phyloP scores from a whole-genome alignment of 2,888 invertebrate species.

The Ennomos erosarius region DNA sequence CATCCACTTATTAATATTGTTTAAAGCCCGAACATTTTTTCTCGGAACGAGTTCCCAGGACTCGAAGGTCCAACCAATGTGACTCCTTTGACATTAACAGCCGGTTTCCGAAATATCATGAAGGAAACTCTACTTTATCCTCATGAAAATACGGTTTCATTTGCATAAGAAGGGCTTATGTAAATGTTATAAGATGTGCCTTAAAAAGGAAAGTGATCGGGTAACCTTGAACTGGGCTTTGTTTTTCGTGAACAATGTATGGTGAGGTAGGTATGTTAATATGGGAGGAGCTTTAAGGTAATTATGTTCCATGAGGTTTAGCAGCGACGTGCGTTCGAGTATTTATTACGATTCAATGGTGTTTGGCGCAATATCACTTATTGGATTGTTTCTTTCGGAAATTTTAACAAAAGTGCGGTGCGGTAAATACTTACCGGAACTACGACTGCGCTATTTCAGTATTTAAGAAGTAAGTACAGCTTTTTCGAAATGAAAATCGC shows the following conservation, averaged over 20 bases:
- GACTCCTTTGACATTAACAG: slow-evolving; percentile 73
- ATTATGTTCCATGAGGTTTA: slow-evolving; percentile 14
- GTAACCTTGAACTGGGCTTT: slow-evolving; percentile 56
- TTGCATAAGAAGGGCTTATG: slow-evolving; percentile 11
- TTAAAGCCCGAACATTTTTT: slow-evolving; percentile 28
- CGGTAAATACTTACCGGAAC: no score
- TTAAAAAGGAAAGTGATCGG: slow-evolving; percentile 58
- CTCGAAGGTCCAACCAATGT: slow-evolving; percentile 67
- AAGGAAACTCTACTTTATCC: slow-evolving; percentile 21
- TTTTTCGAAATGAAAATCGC: no score
- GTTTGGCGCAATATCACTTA: no score
- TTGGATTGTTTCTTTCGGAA: no score
- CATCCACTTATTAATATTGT: slow-evolving; percentile 26
- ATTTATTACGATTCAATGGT: no score
- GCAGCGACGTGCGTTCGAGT: not conserved
- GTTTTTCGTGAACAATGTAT: slow-evolving; percentile 43
- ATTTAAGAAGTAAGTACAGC: no score
- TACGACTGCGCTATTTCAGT: no score
- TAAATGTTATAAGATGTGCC: slow-evolving; percentile 22
- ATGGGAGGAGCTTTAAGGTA: slow-evolving; percentile 5
- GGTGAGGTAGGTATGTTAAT: slow-evolving; percentile 4
- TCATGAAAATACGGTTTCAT: slow-evolving; percentile 17
- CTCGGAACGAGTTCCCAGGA: slow-evolving; percentile 47
- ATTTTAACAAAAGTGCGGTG: no score
- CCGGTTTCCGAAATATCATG: slow-evolving; percentile 50